Evolutionary conservation across 2,113 vertebrate species (phyloP).

Genomic region (Spilogale gracilis): DNA sequence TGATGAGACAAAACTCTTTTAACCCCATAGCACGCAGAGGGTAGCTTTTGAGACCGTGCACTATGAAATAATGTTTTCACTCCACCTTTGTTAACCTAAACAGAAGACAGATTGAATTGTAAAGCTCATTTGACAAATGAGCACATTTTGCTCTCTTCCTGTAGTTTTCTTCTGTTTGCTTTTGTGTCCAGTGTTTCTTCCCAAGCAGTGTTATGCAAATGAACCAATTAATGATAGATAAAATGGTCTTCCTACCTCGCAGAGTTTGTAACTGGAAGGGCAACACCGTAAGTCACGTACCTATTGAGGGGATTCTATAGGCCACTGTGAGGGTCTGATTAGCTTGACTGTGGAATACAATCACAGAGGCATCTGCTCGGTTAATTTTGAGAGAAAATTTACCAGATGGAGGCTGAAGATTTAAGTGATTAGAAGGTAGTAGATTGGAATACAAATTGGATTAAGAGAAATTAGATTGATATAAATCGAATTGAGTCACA

Average conservation of each 20-base stretch:
- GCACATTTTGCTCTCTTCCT: slow-evolving; percentile 75
- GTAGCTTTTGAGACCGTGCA: slow-evolving; percentile 31
- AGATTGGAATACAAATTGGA: slow-evolving; percentile 99
- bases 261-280: slow-evolving; percentile 89
- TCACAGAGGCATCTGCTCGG: slow-evolving; percentile 95
- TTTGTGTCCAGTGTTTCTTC: slow-evolving; percentile 83
- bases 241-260: slow-evolving; percentile 87
- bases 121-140: slow-evolving; percentile 83
- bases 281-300: slow-evolving; percentile 89
- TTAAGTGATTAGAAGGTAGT: slow-evolving; percentile 99
- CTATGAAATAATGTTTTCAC: slow-evolving; percentile 69
- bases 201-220: slow-evolving; percentile 88
- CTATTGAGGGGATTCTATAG: slow-evolving; percentile 87
- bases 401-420: slow-evolving; percentile 98
- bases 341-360: slow-evolving; percentile 93
- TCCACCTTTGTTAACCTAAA: slow-evolving; percentile 64
- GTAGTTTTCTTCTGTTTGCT: slow-evolving; percentile 78
- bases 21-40: background rate
- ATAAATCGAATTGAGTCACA: slow-evolving; percentile 97
- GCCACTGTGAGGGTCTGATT: slow-evolving; percentile 90
- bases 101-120: slow-evolving; percentile 76
- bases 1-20: background rate
- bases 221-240: slow-evolving; percentile 89
- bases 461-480: slow-evolving; percentile 99
- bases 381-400: slow-evolving; percentile 93